Evolutionary conservation across 2,797 vertebrate genomes (phyloP), one percentile per base, ranked within the genome.

Genomic region (Enteromius unitaeniatus): DNA sequence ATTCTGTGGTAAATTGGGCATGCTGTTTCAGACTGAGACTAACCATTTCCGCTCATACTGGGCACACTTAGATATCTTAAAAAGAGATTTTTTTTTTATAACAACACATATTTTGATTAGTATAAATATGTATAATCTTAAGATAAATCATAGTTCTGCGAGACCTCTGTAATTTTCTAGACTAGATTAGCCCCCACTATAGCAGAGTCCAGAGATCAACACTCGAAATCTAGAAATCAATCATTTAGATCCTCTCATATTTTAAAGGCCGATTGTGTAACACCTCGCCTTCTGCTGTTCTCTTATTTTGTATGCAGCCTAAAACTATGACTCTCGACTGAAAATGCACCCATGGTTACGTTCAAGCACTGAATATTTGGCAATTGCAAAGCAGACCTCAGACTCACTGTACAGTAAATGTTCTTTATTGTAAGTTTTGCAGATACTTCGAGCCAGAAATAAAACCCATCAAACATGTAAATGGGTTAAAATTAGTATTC

Each of bases 151-250:
- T 45, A 78, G 58, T 78, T 26, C 40, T 49, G 3, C 23, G 19
- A 11, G 19, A 21, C 53, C 37, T 28, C 40, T 78, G 34, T 78
- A 21, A 42, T 78, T 47, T 28, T 26, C 76, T 45, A 37, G 73
- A 55, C 28, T 19, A 40, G n/a, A 64, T 19, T 42, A 3, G 13
- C 17, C 40, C 37, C 23, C 53, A 26, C 40, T 10, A 28, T 64
- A 78, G 42, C n/a, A 31, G 55, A 13, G 60, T 78, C 58, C 40
- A 64, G 26, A 78, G 60, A 19, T 78, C 60, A 49, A 78, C 40
- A 78, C 40, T 49, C 15, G 26, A 15, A 42, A 65, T 34, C 42
- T 65, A 19, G 23, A 78, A 78, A 65, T 49, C 19, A 1, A 65
- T 49, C 6, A 49, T 49, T 78, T 21, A 78, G 26, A 65, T 31